Percentiles rank a stretch among this genome's conserved stretches.
phyloP scores from a whole-genome alignment of 2,797 vertebrate species.

The Petrocephalus schoutedeni region DNA sequence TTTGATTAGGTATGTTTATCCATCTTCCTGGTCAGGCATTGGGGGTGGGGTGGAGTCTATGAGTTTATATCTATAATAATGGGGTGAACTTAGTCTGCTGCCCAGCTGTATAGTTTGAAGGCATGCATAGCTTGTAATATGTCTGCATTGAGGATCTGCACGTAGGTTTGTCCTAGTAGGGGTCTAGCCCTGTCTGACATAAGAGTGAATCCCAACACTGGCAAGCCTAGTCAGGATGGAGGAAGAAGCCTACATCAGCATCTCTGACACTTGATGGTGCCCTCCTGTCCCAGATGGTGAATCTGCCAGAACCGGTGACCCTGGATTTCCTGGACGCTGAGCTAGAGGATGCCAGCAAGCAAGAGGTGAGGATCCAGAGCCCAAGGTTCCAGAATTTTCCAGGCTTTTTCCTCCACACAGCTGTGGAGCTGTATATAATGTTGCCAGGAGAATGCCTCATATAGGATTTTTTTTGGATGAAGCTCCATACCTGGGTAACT shows the following conservation, averaged over 20 bases:
- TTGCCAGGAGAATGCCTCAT: background rate
- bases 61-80: background rate
- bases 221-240: background rate
- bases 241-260: background rate
- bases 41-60: background rate
- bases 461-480: background rate
- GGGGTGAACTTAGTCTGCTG: background rate
- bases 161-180: background rate
- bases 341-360: constrained; percentile 87
- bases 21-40: background rate
- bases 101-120: background rate
- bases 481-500: background rate
- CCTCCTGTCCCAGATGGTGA: constrained; percentile 72
- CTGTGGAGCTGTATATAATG: background rate
- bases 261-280: background rate
- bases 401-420: background rate
- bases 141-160: background rate
- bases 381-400: background rate
- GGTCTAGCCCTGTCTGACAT: background rate
- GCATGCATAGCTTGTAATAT: background rate
- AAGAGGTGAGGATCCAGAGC: constrained; percentile 68
- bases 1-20: background rate
- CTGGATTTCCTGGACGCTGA: constrained; percentile 95
- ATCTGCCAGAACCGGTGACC: constrained; percentile 88
- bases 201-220: background rate